Evolutionary conservation across 2,888 invertebrate genomes (phyloP).

Genomic region (Drosophila longiperda): DNA sequence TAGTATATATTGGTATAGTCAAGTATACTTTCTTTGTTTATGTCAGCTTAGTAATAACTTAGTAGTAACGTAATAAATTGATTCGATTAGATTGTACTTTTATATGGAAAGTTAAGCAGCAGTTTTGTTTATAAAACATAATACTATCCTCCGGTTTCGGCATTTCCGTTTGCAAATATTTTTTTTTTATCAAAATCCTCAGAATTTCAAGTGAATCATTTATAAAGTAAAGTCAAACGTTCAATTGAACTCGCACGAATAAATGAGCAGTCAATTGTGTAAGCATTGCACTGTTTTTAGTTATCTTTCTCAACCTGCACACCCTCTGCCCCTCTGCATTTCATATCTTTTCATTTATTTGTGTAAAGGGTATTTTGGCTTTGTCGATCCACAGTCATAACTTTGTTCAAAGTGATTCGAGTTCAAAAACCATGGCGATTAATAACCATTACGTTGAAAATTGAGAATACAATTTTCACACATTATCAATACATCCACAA

Average conservation of each 20-base stretch:
- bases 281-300: slow-evolving; percentile 35
- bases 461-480: no score
- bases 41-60: no score
- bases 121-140: neutral
- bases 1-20: neutral
- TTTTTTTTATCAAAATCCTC: slow-evolving; percentile 35
- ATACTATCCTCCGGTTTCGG: slow-evolving; percentile 45
- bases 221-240: slow-evolving; percentile 64
- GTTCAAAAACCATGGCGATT: neutral
- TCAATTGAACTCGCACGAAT: slow-evolving; percentile 42
- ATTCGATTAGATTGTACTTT: slow-evolving; percentile 54
- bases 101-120: slow-evolving; percentile 11
- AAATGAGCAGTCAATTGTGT: slow-evolving; percentile 10
- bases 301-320: slow-evolving; percentile 1
- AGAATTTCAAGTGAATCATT: slow-evolving; percentile 57
- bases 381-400: neutral
- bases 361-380: neutral
- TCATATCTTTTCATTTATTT: neutral
- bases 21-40: slow-evolving; percentile 7
- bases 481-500: no score
- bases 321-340: slow-evolving; percentile 3
- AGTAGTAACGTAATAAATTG: slow-evolving; percentile 47
- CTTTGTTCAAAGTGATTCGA: neutral
- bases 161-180: slow-evolving; percentile 59
- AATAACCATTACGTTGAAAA: no score